phyloP scores from a whole-genome alignment of 2,888 invertebrate species.

The Byasa hedistus region DNA sequence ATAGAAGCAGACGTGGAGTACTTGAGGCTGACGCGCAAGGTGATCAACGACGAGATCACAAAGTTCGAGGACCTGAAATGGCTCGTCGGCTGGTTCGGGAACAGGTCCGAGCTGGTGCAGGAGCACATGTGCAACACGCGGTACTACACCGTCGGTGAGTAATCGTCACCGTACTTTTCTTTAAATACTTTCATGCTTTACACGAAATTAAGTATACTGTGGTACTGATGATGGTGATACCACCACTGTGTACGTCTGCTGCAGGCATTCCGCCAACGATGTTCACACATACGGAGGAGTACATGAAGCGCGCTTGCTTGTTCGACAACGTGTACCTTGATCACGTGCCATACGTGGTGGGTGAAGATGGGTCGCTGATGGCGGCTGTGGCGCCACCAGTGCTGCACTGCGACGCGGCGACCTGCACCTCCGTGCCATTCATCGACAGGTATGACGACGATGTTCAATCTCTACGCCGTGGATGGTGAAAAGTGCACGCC shows the following conservation, averaged over 20 bases:
- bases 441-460: slow-evolving; percentile 67
- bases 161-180: not conserved
- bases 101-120: slow-evolving; percentile 61
- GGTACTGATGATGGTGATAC: not conserved
- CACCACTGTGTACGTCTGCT: not conserved
- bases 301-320: slow-evolving; percentile 71
- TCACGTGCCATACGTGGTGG: slow-evolving; percentile 70
- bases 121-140: slow-evolving; percentile 69
- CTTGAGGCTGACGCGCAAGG: slow-evolving; percentile 67
- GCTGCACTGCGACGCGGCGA: slow-evolving; percentile 71
- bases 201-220: too few relatives aligned
- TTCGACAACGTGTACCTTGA: slow-evolving; percentile 71
- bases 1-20: slow-evolving; percentile 75
- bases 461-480: too few relatives aligned
- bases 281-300: slow-evolving; percentile 68
- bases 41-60: slow-evolving; percentile 72
- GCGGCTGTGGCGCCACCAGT: slow-evolving; percentile 73
- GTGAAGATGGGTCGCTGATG: slow-evolving; percentile 68
- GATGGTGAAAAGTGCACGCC: too few relatives aligned
- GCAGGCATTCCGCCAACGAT: slow-evolving; percentile 67
- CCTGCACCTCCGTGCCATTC: slow-evolving; percentile 72
- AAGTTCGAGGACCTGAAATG: slow-evolving; percentile 73
- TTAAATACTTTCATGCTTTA: too few relatives aligned
- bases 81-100: slow-evolving; percentile 70
- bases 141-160: slow-evolving; percentile 65